phyloP scores from a whole-genome alignment of 2,888 invertebrate species.

The Eulithis testata region DNA sequence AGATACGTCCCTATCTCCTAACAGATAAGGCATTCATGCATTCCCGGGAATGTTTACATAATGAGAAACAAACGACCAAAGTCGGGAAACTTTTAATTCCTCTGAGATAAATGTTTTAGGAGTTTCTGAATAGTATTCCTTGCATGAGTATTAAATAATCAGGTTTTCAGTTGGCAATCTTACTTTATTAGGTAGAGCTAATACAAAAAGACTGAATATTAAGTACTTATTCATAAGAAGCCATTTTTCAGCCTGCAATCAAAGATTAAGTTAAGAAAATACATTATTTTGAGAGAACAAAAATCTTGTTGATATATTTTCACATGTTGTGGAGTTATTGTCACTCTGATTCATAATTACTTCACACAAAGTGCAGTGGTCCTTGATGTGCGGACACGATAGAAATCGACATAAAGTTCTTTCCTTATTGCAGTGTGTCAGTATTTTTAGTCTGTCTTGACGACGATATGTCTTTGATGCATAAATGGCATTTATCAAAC shows the following conservation, averaged over 20 bases:
- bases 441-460: conserved; percentile 51
- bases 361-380: conserved; percentile 65
- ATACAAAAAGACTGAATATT: too few species aligned
- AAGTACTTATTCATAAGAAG: neutral
- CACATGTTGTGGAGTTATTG: conserved; percentile 52
- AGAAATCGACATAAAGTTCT: conserved; percentile 60
- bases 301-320: conserved; percentile 48
- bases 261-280: too few species aligned
- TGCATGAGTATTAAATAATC: too few species aligned
- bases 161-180: too few species aligned
- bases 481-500: conserved; percentile 17
- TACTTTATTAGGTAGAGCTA: too few species aligned
- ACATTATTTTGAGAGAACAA: conserved; percentile 36
- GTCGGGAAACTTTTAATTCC: conserved; percentile 58
- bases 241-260: neutral
- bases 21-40: conserved; percentile 69
- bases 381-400: conserved; percentile 55
- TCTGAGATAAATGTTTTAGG: neutral
- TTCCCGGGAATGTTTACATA: conserved; percentile 79
- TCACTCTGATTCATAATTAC: conserved; percentile 38
- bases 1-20: conserved; percentile 68
- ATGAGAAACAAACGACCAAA: conserved; percentile 68
- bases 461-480: neutral
- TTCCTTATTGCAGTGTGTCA: conserved; percentile 56
- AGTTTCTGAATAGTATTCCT: neutral